Percentiles rank a stretch among this genome's conserved stretches.
Evolutionary conservation across 2,797 vertebrate species (phyloP).

Genomic region (Catamblyrhynchus diadema): DNA sequence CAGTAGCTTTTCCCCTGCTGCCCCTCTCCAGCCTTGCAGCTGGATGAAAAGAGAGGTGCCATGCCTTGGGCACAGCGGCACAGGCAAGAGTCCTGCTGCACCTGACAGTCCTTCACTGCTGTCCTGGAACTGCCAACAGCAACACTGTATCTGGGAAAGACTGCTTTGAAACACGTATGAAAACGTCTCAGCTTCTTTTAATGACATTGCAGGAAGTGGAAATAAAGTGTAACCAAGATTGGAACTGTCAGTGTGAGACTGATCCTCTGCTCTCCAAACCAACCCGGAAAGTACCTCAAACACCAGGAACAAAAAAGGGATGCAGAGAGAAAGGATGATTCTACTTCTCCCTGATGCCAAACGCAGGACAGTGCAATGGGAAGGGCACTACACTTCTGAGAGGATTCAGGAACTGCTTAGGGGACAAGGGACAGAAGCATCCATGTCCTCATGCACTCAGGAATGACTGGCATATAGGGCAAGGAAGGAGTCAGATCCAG

Average conservation of each 20-base stretch:
- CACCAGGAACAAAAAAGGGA: neutral
- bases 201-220: neutral
- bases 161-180: neutral
- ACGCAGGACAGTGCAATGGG: neutral
- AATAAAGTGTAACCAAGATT: neutral
- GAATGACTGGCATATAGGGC: neutral
- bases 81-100: neutral
- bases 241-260: neutral
- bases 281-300: neutral
- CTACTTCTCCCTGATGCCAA: neutral
- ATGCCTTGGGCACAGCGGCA: fast-evolving
- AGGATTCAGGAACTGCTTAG: neutral
- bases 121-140: neutral
- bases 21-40: neutral
- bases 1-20: neutral
- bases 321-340: neutral
- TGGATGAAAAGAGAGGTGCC: neutral
- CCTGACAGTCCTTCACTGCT: neutral
- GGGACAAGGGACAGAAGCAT: neutral
- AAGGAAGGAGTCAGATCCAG: neutral
- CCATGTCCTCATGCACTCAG: neutral
- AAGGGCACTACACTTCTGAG: neutral
- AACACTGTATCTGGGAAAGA: neutral
- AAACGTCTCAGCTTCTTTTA: neutral
- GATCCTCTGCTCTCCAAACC: neutral